Percentiles rank a stretch among this genome's conserved stretches.
Evolutionary conservation across 2,113 vertebrate species (phyloP).

Genomic region (Philantomba maxwellii): DNA sequence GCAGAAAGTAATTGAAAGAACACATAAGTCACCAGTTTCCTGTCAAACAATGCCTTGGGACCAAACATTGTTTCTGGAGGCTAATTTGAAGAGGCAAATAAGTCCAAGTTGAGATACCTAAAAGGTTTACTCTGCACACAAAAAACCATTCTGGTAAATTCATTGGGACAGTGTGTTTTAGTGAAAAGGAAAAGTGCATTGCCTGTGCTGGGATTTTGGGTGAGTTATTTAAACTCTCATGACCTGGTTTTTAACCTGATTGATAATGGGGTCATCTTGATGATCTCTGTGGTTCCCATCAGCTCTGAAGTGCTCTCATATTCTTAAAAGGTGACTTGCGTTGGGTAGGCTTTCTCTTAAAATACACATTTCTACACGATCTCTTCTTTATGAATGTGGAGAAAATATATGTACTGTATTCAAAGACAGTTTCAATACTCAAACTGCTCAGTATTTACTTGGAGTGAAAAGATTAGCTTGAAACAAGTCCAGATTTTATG

Average conservation of each 20-base stretch:
- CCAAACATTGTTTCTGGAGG: background rate
- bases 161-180: background rate
- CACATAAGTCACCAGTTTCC: fast-evolving
- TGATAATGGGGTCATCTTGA: background rate
- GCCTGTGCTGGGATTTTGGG: background rate
- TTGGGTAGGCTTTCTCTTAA: background rate
- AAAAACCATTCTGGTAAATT: background rate
- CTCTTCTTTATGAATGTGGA: background rate
- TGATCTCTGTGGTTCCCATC: background rate
- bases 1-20: background rate
- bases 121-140: background rate
- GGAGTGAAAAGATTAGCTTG: conserved; percentile 48
- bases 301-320: background rate
- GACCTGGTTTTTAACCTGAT: background rate
- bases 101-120: background rate
- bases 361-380: background rate
- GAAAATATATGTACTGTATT: background rate
- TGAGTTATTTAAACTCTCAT: background rate
- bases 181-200: background rate
- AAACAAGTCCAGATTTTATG: conserved; percentile 18
- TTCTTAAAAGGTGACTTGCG: background rate
- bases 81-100: background rate
- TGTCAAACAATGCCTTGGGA: background rate
- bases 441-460: conserved; percentile 54
- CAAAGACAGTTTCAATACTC: conserved; percentile 46